A percentile compares a stretch with the other conserved stretches of the same genome.
phyloP scores from a whole-genome alignment of 1,140 invertebrate species.

The Amphibalanus amphitrite region DNA sequence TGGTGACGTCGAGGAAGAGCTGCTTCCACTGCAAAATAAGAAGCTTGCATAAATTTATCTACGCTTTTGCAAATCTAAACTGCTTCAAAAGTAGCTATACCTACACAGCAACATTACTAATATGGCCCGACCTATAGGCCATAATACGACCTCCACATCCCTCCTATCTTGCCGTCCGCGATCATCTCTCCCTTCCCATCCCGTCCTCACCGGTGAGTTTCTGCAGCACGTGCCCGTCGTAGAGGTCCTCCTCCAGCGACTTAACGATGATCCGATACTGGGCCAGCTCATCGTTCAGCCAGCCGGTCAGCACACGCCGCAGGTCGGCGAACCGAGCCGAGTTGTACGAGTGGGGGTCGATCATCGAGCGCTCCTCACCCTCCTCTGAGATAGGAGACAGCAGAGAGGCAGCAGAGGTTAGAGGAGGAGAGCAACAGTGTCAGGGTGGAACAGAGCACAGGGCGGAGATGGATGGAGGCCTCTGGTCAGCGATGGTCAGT shows the following conservation, averaged over 20 bases:
- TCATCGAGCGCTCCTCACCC: conserved; percentile 90
- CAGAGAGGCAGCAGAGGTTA: background rate
- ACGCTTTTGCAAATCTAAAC: no score
- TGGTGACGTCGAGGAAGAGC: no score
- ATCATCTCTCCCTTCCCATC: background rate
- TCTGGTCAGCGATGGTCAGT: no score
- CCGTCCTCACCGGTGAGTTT: conserved; percentile 60
- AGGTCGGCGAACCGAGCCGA: conserved; percentile 76
- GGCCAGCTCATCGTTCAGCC: conserved; percentile 97
- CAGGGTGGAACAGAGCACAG: background rate
- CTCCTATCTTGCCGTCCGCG: no score
- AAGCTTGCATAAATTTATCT: no score
- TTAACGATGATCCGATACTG: conserved; percentile 94
- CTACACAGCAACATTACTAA: no score
- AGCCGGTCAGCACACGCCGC: conserved; percentile 77
- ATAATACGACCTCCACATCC: no score
- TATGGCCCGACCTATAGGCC: no score
- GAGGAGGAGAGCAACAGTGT: background rate
- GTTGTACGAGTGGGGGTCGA: conserved; percentile 68
- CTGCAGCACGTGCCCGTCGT: conserved; percentile 95
- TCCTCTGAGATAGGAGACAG: conserved; percentile 47
- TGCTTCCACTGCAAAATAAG: no score
- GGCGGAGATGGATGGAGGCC: background rate
- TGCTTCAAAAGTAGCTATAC: no score
- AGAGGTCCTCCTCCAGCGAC: conserved; percentile 90